phyloP scores from a whole-genome alignment of 2,888 invertebrate genomes.

The Sclerodermus sp. region DNA sequence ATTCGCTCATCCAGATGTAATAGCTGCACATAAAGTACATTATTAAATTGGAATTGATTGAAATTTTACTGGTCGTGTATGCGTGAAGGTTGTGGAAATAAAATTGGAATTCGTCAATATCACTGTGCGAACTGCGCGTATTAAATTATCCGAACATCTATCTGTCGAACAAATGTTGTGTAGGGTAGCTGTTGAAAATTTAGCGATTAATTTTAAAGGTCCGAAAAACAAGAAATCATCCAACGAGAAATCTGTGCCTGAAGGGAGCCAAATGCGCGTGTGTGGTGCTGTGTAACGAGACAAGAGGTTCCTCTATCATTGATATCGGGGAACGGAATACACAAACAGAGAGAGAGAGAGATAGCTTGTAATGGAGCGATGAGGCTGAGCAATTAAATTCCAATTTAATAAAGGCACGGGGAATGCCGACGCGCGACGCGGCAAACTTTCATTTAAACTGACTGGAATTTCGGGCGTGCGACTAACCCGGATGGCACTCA shows the following conservation, averaged over 20 bases:
- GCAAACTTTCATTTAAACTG: constrained; percentile 39
- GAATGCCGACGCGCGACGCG: constrained; percentile 31
- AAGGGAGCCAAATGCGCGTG: neutral
- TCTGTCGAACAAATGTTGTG: too few relatives aligned
- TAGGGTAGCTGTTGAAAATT: too few relatives aligned
- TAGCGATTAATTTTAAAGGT: neutral
- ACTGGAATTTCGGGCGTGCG: constrained; percentile 37
- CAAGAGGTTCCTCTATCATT: constrained; percentile 27
- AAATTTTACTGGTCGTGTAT: too few relatives aligned
- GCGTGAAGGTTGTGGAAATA: too few relatives aligned
- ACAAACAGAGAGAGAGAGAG: constrained; percentile 22
- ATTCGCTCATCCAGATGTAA: too few relatives aligned
- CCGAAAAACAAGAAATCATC: neutral
- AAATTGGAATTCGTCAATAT: too few relatives aligned
- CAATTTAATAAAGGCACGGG: constrained; percentile 45
- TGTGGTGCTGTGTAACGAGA: neutral
- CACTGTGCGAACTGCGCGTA: too few relatives aligned
- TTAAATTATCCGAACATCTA: too few relatives aligned
- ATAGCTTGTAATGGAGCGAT: constrained; percentile 34
- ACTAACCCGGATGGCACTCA: constrained; percentile 18
- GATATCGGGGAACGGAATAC: constrained; percentile 29
- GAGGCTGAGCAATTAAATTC: constrained; percentile 44
- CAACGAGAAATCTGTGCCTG: neutral
- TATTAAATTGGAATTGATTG: too few relatives aligned
- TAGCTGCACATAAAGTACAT: too few relatives aligned